Base-by-base conservation (phyloP, 2,888 invertebrate species). In the Lycaena phlaeas region DNA sequence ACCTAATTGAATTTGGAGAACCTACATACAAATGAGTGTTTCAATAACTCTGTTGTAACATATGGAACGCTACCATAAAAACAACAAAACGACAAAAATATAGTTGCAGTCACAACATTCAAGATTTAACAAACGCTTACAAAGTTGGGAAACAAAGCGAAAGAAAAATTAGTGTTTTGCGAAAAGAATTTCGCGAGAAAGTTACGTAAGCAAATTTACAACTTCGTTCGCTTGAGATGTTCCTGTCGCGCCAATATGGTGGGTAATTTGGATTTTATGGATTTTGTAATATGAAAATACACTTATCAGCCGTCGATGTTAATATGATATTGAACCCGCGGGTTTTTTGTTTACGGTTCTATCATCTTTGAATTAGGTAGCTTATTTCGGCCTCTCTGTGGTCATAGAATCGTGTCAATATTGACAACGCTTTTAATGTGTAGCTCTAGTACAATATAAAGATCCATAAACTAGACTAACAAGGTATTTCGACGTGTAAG, bases 231-330 rank as follows among this genome's bases (percentile, higher is more conserved):
- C 26, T 36, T 30, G 31, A 44, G 37, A 49, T 48, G 51, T 52
- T 51, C 49, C 48, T 47, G 50, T 50, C 52, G 40, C 39, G 43
- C 43, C 52, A 52, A 50, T 46, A 43, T 42, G 52, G 49, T 38
- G 27, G 48, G 46, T 46, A 45, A 52, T 50, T 50, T 45, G 46
- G 45, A 52, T 52, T 50, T 44, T 50, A 53, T 52, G 48, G 46
- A 49, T 53, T 43, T 45, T 46, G 43, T 43, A 42, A 49, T 52
- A 49, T 45, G 31, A 9, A 28, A 39, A 38, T 36, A 44, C 46
- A 52, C 48, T 45, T 45, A 37, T 22, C 30, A 25, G 14, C 15
- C 7, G 18, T 22, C 22, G 22, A 5, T 6, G 9, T 22, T 36
- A 36, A 36, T 18, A 12, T n/a, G 25, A 22, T 17, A 22, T 36